Evolutionary conservation across 2,888 invertebrate genomes (phyloP).

Genomic region (Melipona bicolor): DNA sequence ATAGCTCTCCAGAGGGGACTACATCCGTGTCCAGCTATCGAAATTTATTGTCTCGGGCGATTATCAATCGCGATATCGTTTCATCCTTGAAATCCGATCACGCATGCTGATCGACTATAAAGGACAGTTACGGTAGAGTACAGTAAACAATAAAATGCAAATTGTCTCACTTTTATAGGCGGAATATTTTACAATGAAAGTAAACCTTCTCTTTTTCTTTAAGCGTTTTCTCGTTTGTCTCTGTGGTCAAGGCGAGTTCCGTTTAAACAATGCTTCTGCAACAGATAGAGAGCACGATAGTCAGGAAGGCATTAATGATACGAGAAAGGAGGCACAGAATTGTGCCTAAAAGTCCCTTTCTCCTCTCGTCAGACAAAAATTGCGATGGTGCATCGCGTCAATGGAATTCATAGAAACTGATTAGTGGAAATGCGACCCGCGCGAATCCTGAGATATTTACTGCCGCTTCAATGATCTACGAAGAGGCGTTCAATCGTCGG

Average conservation of each 20-base stretch:
- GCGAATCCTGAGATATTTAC: conserved; percentile 28
- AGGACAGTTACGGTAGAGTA: neutral
- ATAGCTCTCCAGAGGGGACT: conserved; percentile 34
- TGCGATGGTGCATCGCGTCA: conserved; percentile 11
- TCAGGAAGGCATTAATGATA: conserved; percentile 20
- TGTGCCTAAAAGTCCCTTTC: neutral
- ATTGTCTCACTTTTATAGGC: neutral
- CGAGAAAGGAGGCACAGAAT: neutral
- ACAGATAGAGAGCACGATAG: conserved; percentile 16
- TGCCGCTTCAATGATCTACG: conserved; percentile 35
- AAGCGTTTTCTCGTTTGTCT: conserved; percentile 19
- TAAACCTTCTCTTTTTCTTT: conserved; percentile 2
- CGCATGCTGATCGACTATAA: neutral
- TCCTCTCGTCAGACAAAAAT: neutral
- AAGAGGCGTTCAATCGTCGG: conserved; percentile 34
- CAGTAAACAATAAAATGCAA: neutral
- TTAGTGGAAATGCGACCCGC: conserved; percentile 4
- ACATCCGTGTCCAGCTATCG: conserved; percentile 36
- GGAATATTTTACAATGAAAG: neutral
- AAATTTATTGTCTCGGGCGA: conserved; percentile 27
- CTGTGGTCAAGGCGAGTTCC: conserved; percentile 42
- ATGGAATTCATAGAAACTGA: conserved; percentile 15
- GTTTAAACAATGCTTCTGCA: conserved; percentile 29
- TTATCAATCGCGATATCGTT: conserved; percentile 34
- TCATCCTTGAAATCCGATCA: neutral